Base-by-base conservation (phyloP, 2,797 vertebrate species). In the Sebastes reedi region DNA sequence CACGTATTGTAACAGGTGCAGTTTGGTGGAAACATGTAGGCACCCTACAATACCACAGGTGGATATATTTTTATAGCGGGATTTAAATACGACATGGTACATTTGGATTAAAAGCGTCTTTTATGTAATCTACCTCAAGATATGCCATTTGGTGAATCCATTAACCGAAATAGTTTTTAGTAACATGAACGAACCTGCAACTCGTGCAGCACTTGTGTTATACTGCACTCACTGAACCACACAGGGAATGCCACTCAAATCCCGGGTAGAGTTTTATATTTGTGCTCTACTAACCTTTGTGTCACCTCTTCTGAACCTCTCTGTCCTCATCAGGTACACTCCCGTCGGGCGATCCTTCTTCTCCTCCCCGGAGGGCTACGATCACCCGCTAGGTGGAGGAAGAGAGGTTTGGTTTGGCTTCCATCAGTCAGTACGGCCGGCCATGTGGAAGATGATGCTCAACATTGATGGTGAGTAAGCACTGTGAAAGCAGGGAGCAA, bases 361-460 rank as follows among this genome's bases (percentile, higher is more conserved):
- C 95, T 99, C 98, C 60, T 97, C 98, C 86, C 98, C 98, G 0
- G 97, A 99, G 95, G 97, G 97, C 77, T 99, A 99, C 25, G 98
- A 99, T 92, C 98, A 99, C 92, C 98, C 98, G 22, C 89, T 99
- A 58, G 98, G 98, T 11, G 98, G 98, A 5, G 98, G 98, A n/a
- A 95, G 98, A 88, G 98, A 99, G 94, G 98, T 99, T 46, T 99
- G 98, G 98, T 99, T 99, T 82, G 98, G 98, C 29, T 99, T 99
- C 94, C 98, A 99, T 93, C 98, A 99, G 84, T 99, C 98, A 5
- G 98, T 99, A 69, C 95, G 98, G 54, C 98, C 98, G 59, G 98
- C 98, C 88, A 99, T 99, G 98, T 99, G 98, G 98, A 99, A 99
- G 93, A 99, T 99, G 98, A 99, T 99, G 98, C 97, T 99, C 81